Evolutionary conservation across 2,113 vertebrate genomes (phyloP), one percentile per base, ranked within the genome.

Genomic region (Recurvirostra avosetta): DNA sequence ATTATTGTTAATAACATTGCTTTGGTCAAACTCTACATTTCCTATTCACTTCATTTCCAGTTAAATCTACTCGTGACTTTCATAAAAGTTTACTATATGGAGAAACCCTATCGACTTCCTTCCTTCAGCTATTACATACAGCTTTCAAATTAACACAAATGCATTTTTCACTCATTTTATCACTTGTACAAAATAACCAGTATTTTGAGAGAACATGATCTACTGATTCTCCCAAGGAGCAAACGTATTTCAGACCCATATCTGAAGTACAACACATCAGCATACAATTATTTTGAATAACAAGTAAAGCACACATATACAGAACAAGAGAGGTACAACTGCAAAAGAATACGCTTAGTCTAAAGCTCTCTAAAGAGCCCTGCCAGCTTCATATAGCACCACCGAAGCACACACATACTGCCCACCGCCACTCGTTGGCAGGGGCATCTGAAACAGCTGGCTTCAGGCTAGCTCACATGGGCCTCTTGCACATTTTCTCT

Each of bases 381-480:
- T 18, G 16, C n/a, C 59, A 45, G 55, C 19, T 32, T 61, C 22
- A 12, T 5, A 3, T 0, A 38, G 32, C 21, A 21, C 12, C 25
- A 22, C 40, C 2, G 2, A 65, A 6, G 12, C 50, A 15, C 59
- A 40, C 18, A 6, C 32, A 0, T 1, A 18, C 36, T 52, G 15
- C 32, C 32, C 41, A 11, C 10, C 1, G 1, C 50, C 21, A 5
- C 15, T 36, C 0, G 0, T 3, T 12, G 17, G 34, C 38, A 11
- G 21, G 20, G 49, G 32, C 58, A 36, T 14, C 23, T 32, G 16
- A 63, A 80, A 16, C 5, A 43, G 12, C 25, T 7, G 3, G 6
- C 30, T 62, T 45, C 3, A 6, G 27, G 20, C 38, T 11, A 23
- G 65, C 45, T 82, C 40, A n/a, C 15, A 4, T 7, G 18, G 15